Evolutionary conservation across 2,797 vertebrate genomes (phyloP).

Genomic region (Sparus aurata): DNA sequence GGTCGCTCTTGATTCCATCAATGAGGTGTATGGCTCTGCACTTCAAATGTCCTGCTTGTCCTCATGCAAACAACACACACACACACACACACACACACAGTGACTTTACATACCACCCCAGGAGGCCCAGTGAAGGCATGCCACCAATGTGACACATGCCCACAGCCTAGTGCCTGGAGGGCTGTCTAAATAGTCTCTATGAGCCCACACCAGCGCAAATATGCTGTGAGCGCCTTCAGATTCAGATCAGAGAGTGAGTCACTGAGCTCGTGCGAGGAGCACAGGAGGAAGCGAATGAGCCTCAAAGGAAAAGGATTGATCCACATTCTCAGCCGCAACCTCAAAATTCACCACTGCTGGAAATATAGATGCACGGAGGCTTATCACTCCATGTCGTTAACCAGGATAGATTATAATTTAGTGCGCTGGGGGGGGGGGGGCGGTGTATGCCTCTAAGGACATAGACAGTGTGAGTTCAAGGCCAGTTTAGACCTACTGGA

Average conservation of each 20-base stretch:
- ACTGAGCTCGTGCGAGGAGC: not conserved
- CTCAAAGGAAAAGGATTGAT: not conserved
- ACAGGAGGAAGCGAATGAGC: not conserved
- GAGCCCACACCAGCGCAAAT: slow-evolving; percentile 55
- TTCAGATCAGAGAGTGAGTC: slow-evolving; percentile 27
- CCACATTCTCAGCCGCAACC: not conserved
- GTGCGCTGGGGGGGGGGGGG: not conserved
- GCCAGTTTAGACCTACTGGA: not conserved
- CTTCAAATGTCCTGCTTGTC: slow-evolving; percentile 41
- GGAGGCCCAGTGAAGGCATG: slow-evolving; percentile 49
- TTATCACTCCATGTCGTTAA: not conserved
- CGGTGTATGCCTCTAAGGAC: slow-evolving; percentile 4
- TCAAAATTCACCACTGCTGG: not conserved
- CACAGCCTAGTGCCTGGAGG: slow-evolving; percentile 33
- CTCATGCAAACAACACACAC: slow-evolving; percentile 21
- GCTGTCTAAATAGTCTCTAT: slow-evolving; percentile 42
- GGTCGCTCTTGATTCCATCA: slow-evolving; percentile 38
- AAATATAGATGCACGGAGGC: not conserved
- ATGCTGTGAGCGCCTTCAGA: slow-evolving; percentile 48
- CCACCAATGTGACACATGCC: slow-evolving; percentile 57
- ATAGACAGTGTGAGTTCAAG: not conserved
- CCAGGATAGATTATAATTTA: not conserved
- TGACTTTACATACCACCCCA: slow-evolving; percentile 17
- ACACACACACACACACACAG: slow-evolving; percentile 34
- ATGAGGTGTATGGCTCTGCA: slow-evolving; percentile 1